Evolutionary conservation across 2,113 vertebrate genomes (phyloP).

Genomic region (Lethenteron reissneri): DNA sequence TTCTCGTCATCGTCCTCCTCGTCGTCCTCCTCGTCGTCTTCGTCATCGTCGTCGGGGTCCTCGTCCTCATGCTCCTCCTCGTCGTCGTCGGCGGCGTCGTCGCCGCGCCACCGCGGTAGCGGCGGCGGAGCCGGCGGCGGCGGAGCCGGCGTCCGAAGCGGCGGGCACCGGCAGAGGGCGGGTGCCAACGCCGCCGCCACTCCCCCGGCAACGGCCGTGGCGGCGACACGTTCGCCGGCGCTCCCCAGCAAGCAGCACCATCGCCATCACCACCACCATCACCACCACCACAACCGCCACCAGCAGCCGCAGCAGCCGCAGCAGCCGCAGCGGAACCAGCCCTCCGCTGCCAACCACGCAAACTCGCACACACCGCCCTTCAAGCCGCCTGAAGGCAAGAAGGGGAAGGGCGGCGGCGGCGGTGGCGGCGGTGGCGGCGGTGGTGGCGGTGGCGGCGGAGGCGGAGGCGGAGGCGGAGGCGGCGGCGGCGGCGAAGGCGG

Average conservation of each 20-base stretch:
- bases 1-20: constrained; percentile 17
- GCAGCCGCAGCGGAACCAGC: constrained; percentile 37
- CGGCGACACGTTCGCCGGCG: constrained; percentile 25
- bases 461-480: too few species aligned
- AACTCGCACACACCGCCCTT: too few species aligned
- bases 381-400: too few species aligned
- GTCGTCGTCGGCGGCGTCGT: too few species aligned
- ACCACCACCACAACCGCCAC: constrained; percentile 26
- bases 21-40: constrained; percentile 3
- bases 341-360: constrained; percentile 14
- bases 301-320: constrained; percentile 27
- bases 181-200: constrained; percentile 25
- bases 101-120: constrained; percentile 10
- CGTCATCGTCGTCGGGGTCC: too few species aligned
- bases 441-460: too few species aligned
- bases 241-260: constrained; percentile 23
- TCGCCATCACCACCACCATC: constrained; percentile 24
- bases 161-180: constrained; percentile 10
- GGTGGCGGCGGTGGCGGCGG: too few species aligned
- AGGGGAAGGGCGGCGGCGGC: too few species aligned
- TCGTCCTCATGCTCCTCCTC: too few species aligned
- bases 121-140: constrained; percentile 16
- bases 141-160: constrained; percentile 13
- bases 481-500: too few species aligned
- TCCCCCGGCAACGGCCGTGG: constrained; percentile 14